Evolutionary conservation across 2,797 vertebrate species (phyloP), one percentile per base, ranked within the genome.

Genomic region (Chloroceryle amazona): DNA sequence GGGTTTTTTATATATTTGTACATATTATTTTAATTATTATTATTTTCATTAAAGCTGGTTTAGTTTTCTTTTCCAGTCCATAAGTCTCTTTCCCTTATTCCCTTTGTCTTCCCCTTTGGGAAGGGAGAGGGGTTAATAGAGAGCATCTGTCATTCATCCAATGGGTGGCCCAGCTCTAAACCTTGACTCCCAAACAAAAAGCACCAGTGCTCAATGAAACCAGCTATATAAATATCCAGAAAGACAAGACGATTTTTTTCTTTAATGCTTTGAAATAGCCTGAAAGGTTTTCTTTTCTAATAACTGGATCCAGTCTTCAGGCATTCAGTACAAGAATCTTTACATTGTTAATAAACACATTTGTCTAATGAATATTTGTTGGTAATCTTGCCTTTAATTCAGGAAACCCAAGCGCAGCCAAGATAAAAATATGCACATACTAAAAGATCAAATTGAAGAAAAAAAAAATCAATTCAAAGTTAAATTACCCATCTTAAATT

Each of bases 401-500:
- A 90, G 80, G 70, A 96, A 94, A 95, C 26, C 9, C 47, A 88
- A 79, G 78, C 4, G 2, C 47, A 85, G 70, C 54, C 1, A 44
- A 96, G 84, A 91, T 79, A 86, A 95, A 96, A 94, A 91, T 86
- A 93, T 63, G 88, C 82, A 95, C 76, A 90, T 75, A 88, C 26
- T 93, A 80, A 89, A 94, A 93, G 70, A 80, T 93, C 76, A 90
- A 93, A 90, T 39, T 76, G 86, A 86, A 95, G 37, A 20, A 86
- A 83, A 92, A 84, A 89, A 95, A 91, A 93, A 95, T 92, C 88
- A 95, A 95, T 94, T 93, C 58, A 15, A 86, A 95, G 90, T 95
- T 96, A 96, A 97, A 96, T 95, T 93, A 94, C 74, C 83, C 94
- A 94, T 96, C 94, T 92, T 94, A 93, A 90, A 96, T 95, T 96